Evolutionary conservation across 2,797 vertebrate species (phyloP).

Genomic region (Galagoides demidoff): DNA sequence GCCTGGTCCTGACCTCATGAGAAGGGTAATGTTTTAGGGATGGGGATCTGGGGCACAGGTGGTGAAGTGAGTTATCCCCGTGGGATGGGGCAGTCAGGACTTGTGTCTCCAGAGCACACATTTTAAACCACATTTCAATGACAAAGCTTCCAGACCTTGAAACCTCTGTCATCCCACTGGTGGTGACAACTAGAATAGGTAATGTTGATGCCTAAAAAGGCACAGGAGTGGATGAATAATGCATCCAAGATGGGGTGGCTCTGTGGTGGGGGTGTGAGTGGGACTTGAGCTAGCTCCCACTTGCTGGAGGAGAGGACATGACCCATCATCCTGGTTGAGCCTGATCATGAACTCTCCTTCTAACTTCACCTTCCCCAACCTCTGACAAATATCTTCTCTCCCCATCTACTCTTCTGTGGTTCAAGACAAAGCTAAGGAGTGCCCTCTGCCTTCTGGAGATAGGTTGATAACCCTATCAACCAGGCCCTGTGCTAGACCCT

Average conservation of each 20-base stretch:
- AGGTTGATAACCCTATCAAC: too few species aligned
- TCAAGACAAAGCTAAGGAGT: background rate
- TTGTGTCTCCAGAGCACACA: background rate
- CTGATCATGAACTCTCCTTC: background rate
- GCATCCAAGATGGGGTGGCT: background rate
- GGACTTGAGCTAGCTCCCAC: background rate
- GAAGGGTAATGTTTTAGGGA: background rate
- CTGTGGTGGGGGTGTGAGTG: background rate
- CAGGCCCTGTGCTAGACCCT: background rate
- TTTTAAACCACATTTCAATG: background rate
- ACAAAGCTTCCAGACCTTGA: background rate
- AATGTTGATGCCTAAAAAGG: background rate
- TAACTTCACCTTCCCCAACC: background rate
- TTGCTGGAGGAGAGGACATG: background rate
- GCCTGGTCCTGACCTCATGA: background rate
- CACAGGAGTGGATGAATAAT: background rate
- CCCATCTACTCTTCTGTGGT: background rate
- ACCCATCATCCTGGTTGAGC: accelerated
- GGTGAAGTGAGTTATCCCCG: background rate
- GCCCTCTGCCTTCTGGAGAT: accelerated
- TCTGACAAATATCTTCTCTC: background rate
- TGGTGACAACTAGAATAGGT: background rate
- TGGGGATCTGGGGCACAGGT: background rate
- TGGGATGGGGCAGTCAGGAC: background rate
- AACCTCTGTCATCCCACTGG: background rate